Evolutionary conservation across 2,113 vertebrate species (phyloP).

Genomic region (Poeciliopsis turrubarensis): DNA sequence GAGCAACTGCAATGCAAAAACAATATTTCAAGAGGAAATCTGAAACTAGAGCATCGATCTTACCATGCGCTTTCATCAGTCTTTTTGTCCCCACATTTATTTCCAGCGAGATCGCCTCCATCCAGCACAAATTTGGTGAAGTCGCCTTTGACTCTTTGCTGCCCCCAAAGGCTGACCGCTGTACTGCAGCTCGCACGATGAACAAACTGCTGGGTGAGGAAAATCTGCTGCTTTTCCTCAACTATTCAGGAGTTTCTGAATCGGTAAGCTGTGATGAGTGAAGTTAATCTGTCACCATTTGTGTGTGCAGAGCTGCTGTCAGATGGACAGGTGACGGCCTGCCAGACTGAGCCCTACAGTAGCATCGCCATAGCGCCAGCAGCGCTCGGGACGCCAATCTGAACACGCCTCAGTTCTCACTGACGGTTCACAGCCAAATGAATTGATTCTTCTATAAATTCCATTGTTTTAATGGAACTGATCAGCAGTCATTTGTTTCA

Average conservation of each 20-base stretch:
- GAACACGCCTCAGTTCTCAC: not conserved
- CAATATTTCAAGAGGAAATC: no score
- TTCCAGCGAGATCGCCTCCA: constrained; percentile 51
- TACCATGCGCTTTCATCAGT: not conserved
- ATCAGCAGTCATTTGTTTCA: not conserved
- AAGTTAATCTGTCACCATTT: not conserved
- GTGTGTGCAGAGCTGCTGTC: constrained; percentile 58
- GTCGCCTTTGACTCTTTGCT: constrained; percentile 58
- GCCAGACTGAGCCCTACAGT: constrained; percentile 45
- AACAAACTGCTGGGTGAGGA: constrained; percentile 56
- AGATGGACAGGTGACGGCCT: constrained; percentile 29
- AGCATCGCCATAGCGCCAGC: constrained; percentile 34
- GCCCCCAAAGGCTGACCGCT: constrained; percentile 50
- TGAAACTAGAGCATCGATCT: no score
- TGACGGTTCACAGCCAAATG: not conserved
- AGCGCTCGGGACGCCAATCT: not conserved
- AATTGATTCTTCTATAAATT: no score
- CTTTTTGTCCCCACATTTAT: not conserved
- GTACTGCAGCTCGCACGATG: constrained; percentile 41
- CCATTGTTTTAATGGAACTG: not conserved
- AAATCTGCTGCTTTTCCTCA: not conserved
- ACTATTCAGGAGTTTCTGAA: not conserved
- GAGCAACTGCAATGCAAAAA: no score
- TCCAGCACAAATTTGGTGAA: constrained; percentile 32
- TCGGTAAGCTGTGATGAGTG: not conserved